Evolutionary conservation across 64 coral and sea anemone genomes (phyloP), one percentile per base, ranked within the genome.

Genomic region (Stichodactyla helianthus): DNA sequence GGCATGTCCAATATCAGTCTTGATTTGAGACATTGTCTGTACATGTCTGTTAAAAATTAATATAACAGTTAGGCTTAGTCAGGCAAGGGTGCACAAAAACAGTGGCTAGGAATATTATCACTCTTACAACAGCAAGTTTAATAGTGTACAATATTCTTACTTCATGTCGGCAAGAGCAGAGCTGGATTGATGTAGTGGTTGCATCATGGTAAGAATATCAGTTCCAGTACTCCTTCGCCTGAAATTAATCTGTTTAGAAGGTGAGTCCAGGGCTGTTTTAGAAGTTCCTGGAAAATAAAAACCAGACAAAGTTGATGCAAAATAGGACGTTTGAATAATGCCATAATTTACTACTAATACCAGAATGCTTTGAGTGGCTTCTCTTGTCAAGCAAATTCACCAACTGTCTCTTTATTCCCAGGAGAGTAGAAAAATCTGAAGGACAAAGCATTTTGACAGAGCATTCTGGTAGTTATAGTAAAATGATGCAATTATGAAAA

Each of bases 1-100:
- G 7, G 94, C 94, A 90, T 96, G 94, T 15, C 94, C 94, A 82
- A 96, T 89, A 23, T 96, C 94, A 31, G 94, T 96, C 71, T 92
- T 96, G 88, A 96, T 96, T 31, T 96, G 83, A 7, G 87, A 58
- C 94, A 96, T 96, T 18, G 77, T 71, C 54, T 96, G 94, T 59
- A 96, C 94, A 71, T 87, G 85, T 71, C 94, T 96, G n/a, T 44
- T 44, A 44, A 51, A 79, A 19, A 79, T 51, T 7, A 17, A 79
- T 7, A 50, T 19, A 19, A 51, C 25, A 20, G 7, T 25, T 7
- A 19, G 10, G 18, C 51, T 0, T 54, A 27, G 12, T 23, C 56
- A 19, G 25, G 10, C 54, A 25, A 22, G 50, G 71, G 71, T 86
- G 51, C 15, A 13, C 10, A 12, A 23, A 22, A 59, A 18, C 50